phyloP scores from a whole-genome alignment of 2,888 invertebrate species.

The Hirtodrosophila duncani region DNA sequence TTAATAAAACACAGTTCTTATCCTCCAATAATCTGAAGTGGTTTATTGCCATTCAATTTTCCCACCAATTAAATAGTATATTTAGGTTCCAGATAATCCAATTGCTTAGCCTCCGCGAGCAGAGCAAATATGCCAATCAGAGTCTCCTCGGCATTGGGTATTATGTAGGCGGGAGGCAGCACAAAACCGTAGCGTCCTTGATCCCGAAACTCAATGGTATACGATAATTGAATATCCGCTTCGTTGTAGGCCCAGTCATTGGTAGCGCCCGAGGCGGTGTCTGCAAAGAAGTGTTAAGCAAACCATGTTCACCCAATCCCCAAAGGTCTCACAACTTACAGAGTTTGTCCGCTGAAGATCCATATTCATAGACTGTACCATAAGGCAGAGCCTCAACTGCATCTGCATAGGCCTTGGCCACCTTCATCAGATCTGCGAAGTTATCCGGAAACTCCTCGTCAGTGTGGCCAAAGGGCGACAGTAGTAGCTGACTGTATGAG shows the following conservation, averaged over 20 bases:
- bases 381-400: slow-evolving; percentile 78
- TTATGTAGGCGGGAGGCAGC: slow-evolving; percentile 82
- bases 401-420: slow-evolving; percentile 80
- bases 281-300: slow-evolving; percentile 46
- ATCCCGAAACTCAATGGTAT: slow-evolving; percentile 81
- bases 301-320: rapidly evolving
- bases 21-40: slow-evolving; percentile 32
- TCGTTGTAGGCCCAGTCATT: slow-evolving; percentile 80
- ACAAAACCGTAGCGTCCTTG: slow-evolving; percentile 83
- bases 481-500: slow-evolving; percentile 81
- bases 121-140: slow-evolving; percentile 78
- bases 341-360: slow-evolving; percentile 80
- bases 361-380: slow-evolving; percentile 79
- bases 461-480: slow-evolving; percentile 81
- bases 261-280: slow-evolving; percentile 75
- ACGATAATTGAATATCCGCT: slow-evolving; percentile 79
- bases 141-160: slow-evolving; percentile 81
- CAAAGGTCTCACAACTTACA: slow-evolving; percentile 74
- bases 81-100: slow-evolving; percentile 49
- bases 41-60: slow-evolving; percentile 32
- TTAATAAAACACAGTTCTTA: too few species aligned
- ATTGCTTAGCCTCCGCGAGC: slow-evolving; percentile 75
- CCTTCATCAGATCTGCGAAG: slow-evolving; percentile 76
- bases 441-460: slow-evolving; percentile 76
- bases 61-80: slow-evolving; percentile 4